Base-by-base conservation (phyloP, 2,113 vertebrate genomes). In the Salvelinus namaycush region DNA sequence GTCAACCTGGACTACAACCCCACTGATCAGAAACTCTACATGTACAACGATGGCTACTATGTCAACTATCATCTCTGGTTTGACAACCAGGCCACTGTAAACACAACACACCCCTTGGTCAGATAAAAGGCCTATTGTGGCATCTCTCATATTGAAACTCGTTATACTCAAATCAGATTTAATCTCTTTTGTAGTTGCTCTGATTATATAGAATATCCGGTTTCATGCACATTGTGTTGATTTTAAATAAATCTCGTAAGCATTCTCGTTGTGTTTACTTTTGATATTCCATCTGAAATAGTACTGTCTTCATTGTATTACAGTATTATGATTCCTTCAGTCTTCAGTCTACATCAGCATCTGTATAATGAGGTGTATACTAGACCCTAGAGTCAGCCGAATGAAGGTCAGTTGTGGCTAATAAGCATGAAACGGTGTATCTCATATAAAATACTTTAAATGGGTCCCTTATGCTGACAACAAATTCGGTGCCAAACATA, bases 1-100 rank as follows among this genome's bases (percentile, higher is more conserved):
- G 86, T 92, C 1, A 86, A 89, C 76, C 87, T 95, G 73, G 92
- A 92, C 70, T 95, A 94, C 74, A 93, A 93, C 67, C 92, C 93
- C 66, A 82, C 76, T 1, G 94, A 96, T 71, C 12, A 65, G n/a
- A 65, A 24, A 26, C 24, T 65, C n/a, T 65, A 24, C 24, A 65
- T 65, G 24, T 65, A 65, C 64, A 65, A 65, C 12, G 12, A 65
- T 8, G 64, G 24, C 48, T 94, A 91, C 78, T 87, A 87, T 65
- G 82, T 93, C 94, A 93, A 62, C n/a, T 22, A 62, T 22, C 60
- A 62, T 20, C 84, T 85, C 54, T 92, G 91, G 72, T 84, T 76
- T 81, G 51, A 87, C 7, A 87, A 81, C 59, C 86, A 20, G 11
- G 60, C 60, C 8, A 62, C 60, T 62, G 20, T 87, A 29, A 81